These are phyloP conservation scores for Columba livia DNA, from an alignment of 2,113 vertebrate species.

Conservation along the genomic window DNA sequence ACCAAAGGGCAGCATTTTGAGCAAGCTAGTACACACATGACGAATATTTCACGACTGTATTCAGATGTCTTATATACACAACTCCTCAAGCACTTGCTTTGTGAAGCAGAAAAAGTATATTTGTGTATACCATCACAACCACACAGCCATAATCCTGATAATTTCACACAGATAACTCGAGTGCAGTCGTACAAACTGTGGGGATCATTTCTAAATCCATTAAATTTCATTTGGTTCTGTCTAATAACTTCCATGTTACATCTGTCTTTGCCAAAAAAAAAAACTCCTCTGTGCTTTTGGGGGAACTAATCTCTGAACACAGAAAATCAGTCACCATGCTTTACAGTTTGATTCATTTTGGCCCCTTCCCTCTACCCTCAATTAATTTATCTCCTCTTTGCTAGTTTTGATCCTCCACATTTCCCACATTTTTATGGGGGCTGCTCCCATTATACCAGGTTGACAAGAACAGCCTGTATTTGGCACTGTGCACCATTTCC, in stretches of 20 bases:
- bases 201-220: neutral
- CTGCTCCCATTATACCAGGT: neutral
- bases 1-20: neutral
- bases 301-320: neutral
- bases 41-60: neutral
- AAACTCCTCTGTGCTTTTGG: fast-evolving
- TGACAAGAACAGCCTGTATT: neutral
- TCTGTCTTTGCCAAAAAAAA: neutral
- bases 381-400: neutral
- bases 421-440: neutral
- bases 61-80: neutral
- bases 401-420: fast-evolving
- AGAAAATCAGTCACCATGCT: fast-evolving
- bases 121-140: neutral
- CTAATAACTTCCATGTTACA: neutral
- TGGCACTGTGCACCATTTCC: neutral
- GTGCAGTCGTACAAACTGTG: neutral
- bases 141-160: neutral
- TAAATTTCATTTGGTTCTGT: neutral
- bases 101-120: neutral
- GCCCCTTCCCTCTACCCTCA: fast-evolving
- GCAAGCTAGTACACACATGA: fast-evolving
- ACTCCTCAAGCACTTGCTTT: neutral
- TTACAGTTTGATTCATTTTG: neutral
- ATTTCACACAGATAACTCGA: neutral